phyloP scores from a whole-genome alignment of 2,113 vertebrate species.

The Burhinus oedicnemus region DNA sequence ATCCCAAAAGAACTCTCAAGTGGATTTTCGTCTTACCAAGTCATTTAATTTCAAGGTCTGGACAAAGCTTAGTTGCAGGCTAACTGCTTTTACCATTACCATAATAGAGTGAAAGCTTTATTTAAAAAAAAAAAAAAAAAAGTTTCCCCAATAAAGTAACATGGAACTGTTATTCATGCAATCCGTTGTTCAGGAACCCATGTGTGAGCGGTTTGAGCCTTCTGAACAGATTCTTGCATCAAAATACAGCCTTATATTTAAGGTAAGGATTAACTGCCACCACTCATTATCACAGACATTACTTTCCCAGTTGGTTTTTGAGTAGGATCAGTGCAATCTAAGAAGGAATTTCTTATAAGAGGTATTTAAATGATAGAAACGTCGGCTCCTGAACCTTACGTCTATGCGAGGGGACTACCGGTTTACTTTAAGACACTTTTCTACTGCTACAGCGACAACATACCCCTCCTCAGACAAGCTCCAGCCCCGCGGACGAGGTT shows the following conservation, averaged over 20 bases:
- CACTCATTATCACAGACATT: too few relatives aligned
- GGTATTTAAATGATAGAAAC: accelerated
- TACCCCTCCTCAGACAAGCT: accelerated
- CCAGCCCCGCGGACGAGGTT: accelerated
- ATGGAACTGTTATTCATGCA: not conserved
- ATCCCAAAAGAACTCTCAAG: not conserved
- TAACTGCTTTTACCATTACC: not conserved
- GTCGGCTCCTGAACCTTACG: accelerated
- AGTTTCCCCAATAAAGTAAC: not conserved
- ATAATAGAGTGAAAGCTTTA: not conserved
- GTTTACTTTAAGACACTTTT: accelerated
- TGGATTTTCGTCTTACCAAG: not conserved
- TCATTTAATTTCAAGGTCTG: not conserved
- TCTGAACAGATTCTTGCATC: not conserved
- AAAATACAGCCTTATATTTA: not conserved
- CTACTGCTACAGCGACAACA: accelerated
- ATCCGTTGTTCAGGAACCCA: accelerated
- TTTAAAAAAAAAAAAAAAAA: not conserved
- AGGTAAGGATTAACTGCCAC: not conserved
- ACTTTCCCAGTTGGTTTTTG: accelerated
- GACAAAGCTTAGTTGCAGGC: not conserved
- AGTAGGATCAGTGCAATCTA: accelerated
- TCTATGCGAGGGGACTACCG: accelerated
- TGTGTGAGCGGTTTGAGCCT: not conserved
- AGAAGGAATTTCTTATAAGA: accelerated